phyloP scores from a whole-genome alignment of 1,140 invertebrate genomes.

The Camponotus floridanus region DNA sequence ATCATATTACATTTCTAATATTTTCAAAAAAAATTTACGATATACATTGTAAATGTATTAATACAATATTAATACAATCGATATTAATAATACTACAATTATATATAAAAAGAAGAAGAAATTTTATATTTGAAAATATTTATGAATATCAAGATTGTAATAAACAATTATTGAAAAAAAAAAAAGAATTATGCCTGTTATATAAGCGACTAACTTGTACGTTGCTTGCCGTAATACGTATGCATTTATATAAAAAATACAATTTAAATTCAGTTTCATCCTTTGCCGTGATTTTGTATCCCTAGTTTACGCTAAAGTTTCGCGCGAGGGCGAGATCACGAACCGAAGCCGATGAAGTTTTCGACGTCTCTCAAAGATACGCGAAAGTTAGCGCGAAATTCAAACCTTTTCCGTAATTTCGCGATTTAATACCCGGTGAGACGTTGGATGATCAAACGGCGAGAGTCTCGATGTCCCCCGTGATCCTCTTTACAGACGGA shows the following conservation, averaged over 20 bases:
- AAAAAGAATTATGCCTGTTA: neutral
- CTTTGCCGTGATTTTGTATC: neutral
- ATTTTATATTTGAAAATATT: neutral
- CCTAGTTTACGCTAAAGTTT: constrained; percentile 2
- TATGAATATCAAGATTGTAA: neutral
- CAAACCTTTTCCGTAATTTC: constrained; percentile 35
- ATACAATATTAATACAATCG: too few relatives aligned
- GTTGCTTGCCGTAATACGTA: too few relatives aligned
- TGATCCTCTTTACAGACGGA: constrained; percentile 44
- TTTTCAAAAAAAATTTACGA: neutral
- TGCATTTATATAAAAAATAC: too few relatives aligned
- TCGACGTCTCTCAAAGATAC: neutral
- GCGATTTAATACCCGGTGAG: constrained; percentile 41
- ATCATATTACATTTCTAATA: neutral
- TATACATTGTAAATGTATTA: neutral
- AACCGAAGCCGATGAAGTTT: constrained; percentile 26
- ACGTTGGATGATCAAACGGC: constrained; percentile 43
- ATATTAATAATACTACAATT: too few relatives aligned
- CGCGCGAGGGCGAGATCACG: neutral
- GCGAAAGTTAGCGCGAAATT: constrained; percentile 34
- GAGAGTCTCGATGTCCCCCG: neutral
- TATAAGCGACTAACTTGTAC: neutral
- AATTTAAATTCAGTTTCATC: neutral
- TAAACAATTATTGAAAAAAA: neutral
- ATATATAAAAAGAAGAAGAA: neutral